Percentiles rank a stretch among this genome's conserved stretches.
Conservation (phyloP, 2,797 vertebrate species). For the Odontamblyopus lacepedii region DNA sequence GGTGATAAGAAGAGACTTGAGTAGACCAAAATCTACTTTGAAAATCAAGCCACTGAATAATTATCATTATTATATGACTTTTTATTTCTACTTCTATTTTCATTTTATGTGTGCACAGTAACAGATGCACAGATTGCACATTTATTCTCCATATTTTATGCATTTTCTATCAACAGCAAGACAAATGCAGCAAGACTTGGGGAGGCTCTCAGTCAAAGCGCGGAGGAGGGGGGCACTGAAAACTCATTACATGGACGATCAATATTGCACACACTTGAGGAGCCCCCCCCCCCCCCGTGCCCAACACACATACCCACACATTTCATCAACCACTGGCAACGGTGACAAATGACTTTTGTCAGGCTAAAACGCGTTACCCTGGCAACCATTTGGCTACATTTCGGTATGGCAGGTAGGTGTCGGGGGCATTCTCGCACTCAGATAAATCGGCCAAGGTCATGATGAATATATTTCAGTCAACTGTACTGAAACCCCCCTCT, state of each 20-base stretch:
- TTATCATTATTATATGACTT: neutral
- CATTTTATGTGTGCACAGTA: neutral
- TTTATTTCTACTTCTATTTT: too few relatives aligned
- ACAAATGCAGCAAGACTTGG: constrained; percentile 33
- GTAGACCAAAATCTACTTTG: neutral
- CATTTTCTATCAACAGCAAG: constrained; percentile 35
- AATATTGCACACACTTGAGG: constrained; percentile 73
- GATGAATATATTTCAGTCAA: constrained; percentile 35
- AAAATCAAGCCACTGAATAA: neutral
- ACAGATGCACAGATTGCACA: constrained; percentile 8
- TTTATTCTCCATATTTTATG: constrained; percentile 46
- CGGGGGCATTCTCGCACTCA: constrained; percentile 19
- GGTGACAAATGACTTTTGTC: constrained; percentile 75
- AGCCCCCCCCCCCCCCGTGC: constrained; percentile 34
- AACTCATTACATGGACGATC: constrained; percentile 79
- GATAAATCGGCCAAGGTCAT: constrained; percentile 53
- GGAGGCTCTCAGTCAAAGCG: constrained; percentile 56
- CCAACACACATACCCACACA: constrained; percentile 35
- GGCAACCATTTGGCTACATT: constrained; percentile 70
- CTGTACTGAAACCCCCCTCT: neutral
- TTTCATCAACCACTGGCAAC: constrained; percentile 50
- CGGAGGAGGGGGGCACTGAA: constrained; percentile 72
- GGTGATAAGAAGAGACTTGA: neutral
- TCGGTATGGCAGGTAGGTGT: constrained; percentile 40
- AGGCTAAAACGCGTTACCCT: constrained; percentile 70